Evolutionary conservation across 2,113 vertebrate genomes (phyloP).

Genomic region (Xyrauchen texanus): DNA sequence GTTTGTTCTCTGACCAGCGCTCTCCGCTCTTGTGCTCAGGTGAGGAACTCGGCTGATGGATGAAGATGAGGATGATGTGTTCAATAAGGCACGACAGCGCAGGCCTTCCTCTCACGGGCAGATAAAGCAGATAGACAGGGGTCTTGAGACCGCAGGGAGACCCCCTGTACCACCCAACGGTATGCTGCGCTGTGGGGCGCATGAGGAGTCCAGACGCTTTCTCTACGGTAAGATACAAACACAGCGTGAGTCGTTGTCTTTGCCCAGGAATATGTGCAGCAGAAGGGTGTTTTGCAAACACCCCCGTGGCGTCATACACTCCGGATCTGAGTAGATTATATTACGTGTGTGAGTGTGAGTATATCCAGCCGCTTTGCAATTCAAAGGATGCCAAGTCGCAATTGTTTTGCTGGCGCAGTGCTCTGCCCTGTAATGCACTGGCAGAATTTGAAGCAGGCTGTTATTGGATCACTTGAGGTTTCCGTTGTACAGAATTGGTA

Average conservation of each 20-base stretch:
- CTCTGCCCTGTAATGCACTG: too few relatives aligned
- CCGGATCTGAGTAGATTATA: too few relatives aligned
- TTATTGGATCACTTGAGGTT: neutral
- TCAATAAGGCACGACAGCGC: constrained; percentile 62
- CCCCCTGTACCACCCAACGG: constrained; percentile 64
- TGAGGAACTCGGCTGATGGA: constrained; percentile 72
- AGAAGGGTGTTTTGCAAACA: too few relatives aligned
- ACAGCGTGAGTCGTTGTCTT: too few relatives aligned
- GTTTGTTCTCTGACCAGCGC: too few relatives aligned
- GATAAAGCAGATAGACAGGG: constrained; percentile 75
- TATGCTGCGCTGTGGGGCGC: constrained; percentile 76
- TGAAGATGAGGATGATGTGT: constrained; percentile 81
- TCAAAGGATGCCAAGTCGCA: constrained; percentile 59
- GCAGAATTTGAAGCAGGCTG: too few relatives aligned
- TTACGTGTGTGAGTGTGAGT: neutral
- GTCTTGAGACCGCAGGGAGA: constrained; percentile 73
- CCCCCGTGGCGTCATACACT: too few relatives aligned
- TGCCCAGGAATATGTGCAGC: too few relatives aligned
- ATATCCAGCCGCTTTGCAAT: constrained; percentile 68
- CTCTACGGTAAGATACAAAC: constrained; percentile 73
- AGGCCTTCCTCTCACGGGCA: constrained; percentile 68
- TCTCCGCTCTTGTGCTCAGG: constrained; percentile 50
- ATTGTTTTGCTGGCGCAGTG: too few relatives aligned
- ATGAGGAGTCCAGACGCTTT: constrained; percentile 73
- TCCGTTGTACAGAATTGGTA: neutral